phyloP scores from a whole-genome alignment of 2,797 vertebrate species.

The Notamacropus eugenii region DNA sequence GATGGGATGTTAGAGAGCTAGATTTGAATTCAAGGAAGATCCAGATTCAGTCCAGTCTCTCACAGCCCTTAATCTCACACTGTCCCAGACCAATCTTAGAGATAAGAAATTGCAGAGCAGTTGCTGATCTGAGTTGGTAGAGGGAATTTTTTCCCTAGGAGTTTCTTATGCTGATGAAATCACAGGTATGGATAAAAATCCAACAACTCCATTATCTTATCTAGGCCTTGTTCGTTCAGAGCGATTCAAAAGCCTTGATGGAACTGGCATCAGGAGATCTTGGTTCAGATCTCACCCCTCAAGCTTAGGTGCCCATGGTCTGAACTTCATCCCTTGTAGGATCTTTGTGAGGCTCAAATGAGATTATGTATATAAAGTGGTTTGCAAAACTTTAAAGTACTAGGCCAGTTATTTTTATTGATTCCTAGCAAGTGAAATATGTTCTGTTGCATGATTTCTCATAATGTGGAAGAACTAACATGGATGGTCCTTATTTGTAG shows the following conservation, averaged over 20 bases:
- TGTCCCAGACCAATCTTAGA: neutral
- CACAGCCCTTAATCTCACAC: neutral
- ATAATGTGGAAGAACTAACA: neutral
- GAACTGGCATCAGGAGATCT: neutral
- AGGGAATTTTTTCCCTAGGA: neutral
- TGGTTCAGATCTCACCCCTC: neutral
- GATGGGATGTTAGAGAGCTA: neutral
- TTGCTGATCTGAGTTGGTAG: neutral
- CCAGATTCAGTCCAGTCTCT: neutral
- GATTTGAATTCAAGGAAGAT: neutral
- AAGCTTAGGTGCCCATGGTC: neutral
- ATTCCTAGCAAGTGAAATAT: conserved; percentile 9
- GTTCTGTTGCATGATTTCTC: conserved; percentile 1
- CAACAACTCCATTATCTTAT: neutral
- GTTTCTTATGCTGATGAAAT: neutral
- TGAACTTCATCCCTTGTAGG: neutral
- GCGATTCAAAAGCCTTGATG: neutral
- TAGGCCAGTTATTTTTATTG: neutral
- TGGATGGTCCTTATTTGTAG: conserved; percentile 36
- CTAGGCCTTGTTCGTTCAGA: neutral
- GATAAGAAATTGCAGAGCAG: neutral
- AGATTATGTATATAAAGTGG: neutral
- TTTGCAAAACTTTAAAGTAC: neutral
- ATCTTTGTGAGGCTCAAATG: neutral
- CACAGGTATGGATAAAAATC: neutral